Evolutionary conservation across 2,113 vertebrate species (phyloP).

Genomic region (Emydura subglobosa): DNA sequence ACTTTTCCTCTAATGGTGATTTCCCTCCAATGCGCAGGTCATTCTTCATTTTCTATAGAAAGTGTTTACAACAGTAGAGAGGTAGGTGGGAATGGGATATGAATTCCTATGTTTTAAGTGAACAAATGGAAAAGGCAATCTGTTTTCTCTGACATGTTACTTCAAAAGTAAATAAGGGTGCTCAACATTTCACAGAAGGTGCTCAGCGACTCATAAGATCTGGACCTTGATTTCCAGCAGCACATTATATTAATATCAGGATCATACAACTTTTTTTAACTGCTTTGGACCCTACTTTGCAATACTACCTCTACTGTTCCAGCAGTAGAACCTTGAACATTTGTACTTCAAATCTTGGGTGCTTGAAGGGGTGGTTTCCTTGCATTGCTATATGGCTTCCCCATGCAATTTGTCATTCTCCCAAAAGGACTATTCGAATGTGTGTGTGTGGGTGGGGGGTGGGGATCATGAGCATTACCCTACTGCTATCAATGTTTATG

Average conservation of each 20-base stretch:
- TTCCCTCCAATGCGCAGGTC: neutral
- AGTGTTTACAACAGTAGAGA: neutral
- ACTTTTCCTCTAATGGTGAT: neutral
- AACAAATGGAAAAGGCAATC: neutral
- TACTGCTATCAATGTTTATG: neutral
- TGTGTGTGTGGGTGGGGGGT: accelerated
- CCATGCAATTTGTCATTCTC: neutral
- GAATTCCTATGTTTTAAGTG: neutral
- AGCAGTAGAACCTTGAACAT: neutral
- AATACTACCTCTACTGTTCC: neutral
- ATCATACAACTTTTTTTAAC: neutral
- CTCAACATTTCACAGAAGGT: neutral
- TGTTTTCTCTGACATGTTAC: neutral
- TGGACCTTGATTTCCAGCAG: neutral
- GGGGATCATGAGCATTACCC: neutral
- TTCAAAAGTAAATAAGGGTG: neutral
- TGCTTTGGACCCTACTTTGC: neutral
- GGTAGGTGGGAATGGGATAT: neutral
- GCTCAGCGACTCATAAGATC: neutral
- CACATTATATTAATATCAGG: neutral
- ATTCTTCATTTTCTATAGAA: neutral
- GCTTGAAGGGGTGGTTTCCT: neutral
- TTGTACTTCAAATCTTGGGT: neutral
- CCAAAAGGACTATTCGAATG: neutral
- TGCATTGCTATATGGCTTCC: neutral